phyloP scores from a whole-genome alignment of 2,888 invertebrate genomes.

The Sicus ferrugineus region DNA sequence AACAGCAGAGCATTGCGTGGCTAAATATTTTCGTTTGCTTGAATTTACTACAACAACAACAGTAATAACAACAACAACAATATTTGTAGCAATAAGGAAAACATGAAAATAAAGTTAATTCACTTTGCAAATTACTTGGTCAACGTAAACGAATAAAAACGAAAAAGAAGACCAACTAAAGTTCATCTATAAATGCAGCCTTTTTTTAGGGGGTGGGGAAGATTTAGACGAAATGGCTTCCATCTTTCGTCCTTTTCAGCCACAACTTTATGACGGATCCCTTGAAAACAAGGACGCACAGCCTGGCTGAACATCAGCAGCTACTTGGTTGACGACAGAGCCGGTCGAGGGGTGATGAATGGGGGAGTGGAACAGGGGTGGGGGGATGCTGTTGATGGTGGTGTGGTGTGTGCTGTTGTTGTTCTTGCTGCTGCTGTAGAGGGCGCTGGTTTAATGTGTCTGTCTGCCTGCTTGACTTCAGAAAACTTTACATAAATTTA shows the following conservation, averaged over 20 bases:
- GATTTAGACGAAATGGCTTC: not conserved
- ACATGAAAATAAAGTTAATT: slow-evolving; percentile 25
- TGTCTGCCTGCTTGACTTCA: not conserved
- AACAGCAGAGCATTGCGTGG: not conserved
- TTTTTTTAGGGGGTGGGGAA: too few species aligned
- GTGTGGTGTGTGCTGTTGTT: not conserved
- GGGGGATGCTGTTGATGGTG: slow-evolving; percentile 1
- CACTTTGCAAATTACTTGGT: slow-evolving; percentile 27
- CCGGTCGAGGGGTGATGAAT: not conserved
- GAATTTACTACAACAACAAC: slow-evolving; percentile 2
- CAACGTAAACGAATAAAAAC: slow-evolving; percentile 2
- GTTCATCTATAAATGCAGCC: not conserved
- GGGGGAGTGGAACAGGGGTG: too few species aligned
- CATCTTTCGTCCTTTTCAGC: not conserved
- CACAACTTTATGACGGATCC: not conserved
- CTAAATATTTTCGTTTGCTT: slow-evolving; percentile 20
- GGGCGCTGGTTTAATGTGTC: not conserved
- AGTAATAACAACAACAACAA: slow-evolving; percentile 11
- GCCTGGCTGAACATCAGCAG: not conserved
- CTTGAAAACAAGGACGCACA: not conserved
- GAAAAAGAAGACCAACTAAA: not conserved
- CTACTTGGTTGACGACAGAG: not conserved
- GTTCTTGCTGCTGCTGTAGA: not conserved
- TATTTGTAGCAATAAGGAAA: not conserved
- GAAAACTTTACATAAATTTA: too few species aligned